Conservation (phyloP, 53 echinoderm and acorn worm species). For the Arbacia lixula region DNA sequence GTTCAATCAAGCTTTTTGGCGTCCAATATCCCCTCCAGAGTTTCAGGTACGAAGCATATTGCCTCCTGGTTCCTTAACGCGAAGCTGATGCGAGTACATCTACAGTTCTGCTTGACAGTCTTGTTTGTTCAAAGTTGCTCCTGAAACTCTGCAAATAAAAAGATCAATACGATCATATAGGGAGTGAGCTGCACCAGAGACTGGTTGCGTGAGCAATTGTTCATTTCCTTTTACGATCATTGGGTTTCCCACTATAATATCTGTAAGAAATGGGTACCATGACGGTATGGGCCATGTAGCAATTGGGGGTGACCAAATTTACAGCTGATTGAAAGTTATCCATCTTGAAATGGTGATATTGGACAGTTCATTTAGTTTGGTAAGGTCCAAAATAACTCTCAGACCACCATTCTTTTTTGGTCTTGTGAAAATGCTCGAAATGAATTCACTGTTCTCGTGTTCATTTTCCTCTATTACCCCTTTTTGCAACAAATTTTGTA, state of each 20-base stretch:
- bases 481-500: too few relatives aligned
- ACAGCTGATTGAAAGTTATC: neutral
- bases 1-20: too few relatives aligned
- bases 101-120: constrained; percentile 47
- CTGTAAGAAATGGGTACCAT: constrained; percentile 41
- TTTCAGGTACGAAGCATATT: too few relatives aligned
- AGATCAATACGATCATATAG: constrained; percentile 40
- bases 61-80: too few relatives aligned
- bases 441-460: neutral
- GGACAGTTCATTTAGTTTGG: neutral
- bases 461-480: neutral
- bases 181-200: constrained; percentile 26
- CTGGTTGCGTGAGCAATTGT: constrained; percentile 4
- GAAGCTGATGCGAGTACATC: too few relatives aligned
- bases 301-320: neutral
- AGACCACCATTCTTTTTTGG: too few relatives aligned
- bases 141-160: constrained; percentile 60
- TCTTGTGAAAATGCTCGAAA: too few relatives aligned
- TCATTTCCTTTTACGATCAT: neutral
- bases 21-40: too few relatives aligned
- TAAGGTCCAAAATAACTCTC: neutral
- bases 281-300: constrained; percentile 46
- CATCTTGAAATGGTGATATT: neutral
- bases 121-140: constrained; percentile 50
- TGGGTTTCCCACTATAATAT: constrained; percentile 30